Conservation (phyloP, 2,888 invertebrate species). For the Sarcophaga caerulescens region DNA sequence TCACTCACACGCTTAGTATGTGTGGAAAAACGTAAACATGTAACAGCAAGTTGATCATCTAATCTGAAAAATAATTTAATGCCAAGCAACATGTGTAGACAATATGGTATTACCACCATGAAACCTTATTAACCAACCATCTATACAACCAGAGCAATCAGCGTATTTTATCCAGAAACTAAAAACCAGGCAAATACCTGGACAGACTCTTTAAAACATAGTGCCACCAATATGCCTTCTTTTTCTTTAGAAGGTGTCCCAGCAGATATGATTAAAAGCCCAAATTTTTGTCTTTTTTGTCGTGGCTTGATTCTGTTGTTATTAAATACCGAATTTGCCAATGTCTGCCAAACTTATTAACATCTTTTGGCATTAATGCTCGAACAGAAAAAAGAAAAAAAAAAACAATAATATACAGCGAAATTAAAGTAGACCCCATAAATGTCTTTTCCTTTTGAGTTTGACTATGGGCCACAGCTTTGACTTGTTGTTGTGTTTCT, state of each 20-base stretch:
- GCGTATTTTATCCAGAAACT: not conserved
- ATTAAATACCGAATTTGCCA: constrained; percentile 40
- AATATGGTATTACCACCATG: constrained; percentile 65
- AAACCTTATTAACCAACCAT: constrained; percentile 9
- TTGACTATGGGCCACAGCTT: constrained; percentile 22
- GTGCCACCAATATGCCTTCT: constrained; percentile 28
- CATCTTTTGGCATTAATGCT: constrained; percentile 65
- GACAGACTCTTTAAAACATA: not conserved
- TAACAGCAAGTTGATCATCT: constrained; percentile 68
- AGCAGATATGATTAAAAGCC: constrained; percentile 56
- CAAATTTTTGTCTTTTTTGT: constrained; percentile 33
- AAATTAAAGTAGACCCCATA: constrained; percentile 21
- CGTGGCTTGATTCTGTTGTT: not conserved
- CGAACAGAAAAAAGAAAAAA: constrained; percentile 6
- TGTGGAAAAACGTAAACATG: not conserved
- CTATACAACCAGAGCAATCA: constrained; percentile 7
- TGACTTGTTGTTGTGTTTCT: not conserved
- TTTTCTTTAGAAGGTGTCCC: not conserved
- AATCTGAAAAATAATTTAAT: constrained; percentile 66
- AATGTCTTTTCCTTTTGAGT: constrained; percentile 48
- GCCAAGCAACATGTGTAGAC: constrained; percentile 66
- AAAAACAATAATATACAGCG: constrained; percentile 8
- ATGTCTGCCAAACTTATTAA: constrained; percentile 43
- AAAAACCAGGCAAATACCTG: not conserved
- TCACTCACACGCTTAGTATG: not conserved